phyloP scores from a whole-genome alignment of 2,113 vertebrate genomes.

The Mirounga angustirostris region DNA sequence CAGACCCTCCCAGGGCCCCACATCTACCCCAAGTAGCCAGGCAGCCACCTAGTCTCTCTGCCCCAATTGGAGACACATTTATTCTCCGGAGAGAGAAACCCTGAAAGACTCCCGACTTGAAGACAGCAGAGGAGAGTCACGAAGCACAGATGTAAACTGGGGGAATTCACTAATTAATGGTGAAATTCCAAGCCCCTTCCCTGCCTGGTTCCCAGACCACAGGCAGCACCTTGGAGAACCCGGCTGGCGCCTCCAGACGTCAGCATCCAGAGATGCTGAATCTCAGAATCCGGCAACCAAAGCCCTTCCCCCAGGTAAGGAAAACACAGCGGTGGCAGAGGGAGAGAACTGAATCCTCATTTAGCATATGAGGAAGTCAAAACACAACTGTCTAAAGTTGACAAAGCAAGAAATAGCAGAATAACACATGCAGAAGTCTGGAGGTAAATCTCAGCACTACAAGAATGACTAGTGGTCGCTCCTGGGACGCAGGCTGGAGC shows the following conservation, averaged over 20 bases:
- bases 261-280: background rate
- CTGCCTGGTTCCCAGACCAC: background rate
- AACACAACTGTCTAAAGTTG: background rate
- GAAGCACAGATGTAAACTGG: background rate
- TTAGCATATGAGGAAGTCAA: background rate
- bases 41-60: background rate
- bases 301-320: background rate
- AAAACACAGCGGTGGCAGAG: background rate
- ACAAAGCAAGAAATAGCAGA: background rate
- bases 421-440: background rate
- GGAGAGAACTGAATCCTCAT: background rate
- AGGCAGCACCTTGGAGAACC: background rate
- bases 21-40: background rate
- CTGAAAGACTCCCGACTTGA: background rate
- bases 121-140: background rate
- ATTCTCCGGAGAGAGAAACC: background rate
- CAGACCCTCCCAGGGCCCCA: background rate
- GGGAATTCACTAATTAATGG: background rate
- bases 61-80: background rate
- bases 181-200: background rate
- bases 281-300: background rate
- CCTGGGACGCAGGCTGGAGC: background rate
- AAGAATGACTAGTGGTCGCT: background rate
- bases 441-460: background rate
- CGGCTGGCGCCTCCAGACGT: accelerated